A percentile compares a stretch with the other conserved stretches of the same genome.
Conservation (phyloP, 2,888 invertebrate genomes). For the Scaptomyza parva region DNA sequence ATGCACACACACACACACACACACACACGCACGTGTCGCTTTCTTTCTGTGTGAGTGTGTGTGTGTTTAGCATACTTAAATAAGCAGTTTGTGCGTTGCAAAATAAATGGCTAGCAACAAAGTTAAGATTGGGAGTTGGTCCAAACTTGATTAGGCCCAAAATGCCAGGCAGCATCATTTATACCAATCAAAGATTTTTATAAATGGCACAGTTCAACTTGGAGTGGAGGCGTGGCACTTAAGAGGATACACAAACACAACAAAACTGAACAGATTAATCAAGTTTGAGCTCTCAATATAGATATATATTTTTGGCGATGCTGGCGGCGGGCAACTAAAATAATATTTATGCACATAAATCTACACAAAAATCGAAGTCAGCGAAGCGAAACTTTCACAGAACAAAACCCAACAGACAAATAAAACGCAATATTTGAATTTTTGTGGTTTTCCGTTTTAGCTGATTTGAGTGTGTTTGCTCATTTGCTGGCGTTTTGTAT, state of each 20-base stretch:
- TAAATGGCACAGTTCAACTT: constrained; percentile 50
- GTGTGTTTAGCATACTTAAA: constrained; percentile 66
- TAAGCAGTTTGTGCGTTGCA: constrained; percentile 23
- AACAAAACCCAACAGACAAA: not conserved
- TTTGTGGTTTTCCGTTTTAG: constrained; percentile 13
- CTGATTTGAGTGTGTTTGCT: constrained; percentile 33
- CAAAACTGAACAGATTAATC: constrained; percentile 47
- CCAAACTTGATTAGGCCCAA: constrained; percentile 68
- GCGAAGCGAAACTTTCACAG: constrained; percentile 8
- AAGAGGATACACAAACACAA: not conserved
- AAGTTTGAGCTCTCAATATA: constrained; percentile 45
- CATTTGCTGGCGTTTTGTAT: constrained; percentile 31
- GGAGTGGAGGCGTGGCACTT: constrained; percentile 11
- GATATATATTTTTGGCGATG: not conserved
- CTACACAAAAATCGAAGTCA: constrained; percentile 10
- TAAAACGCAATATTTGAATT: constrained; percentile 35
- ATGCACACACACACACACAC: constrained; percentile 11
- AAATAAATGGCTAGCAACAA: constrained; percentile 45
- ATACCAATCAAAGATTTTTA: constrained; percentile 73
- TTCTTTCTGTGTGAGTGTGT: not conserved
- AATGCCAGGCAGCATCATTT: constrained; percentile 65
- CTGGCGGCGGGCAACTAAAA: constrained; percentile 52
- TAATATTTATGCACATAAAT: constrained; percentile 49
- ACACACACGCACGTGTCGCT: not conserved
- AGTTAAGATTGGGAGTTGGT: constrained; percentile 35